Base-by-base conservation (phyloP, 1,140 invertebrate genomes). In the Cyphomyrmex costatus region DNA sequence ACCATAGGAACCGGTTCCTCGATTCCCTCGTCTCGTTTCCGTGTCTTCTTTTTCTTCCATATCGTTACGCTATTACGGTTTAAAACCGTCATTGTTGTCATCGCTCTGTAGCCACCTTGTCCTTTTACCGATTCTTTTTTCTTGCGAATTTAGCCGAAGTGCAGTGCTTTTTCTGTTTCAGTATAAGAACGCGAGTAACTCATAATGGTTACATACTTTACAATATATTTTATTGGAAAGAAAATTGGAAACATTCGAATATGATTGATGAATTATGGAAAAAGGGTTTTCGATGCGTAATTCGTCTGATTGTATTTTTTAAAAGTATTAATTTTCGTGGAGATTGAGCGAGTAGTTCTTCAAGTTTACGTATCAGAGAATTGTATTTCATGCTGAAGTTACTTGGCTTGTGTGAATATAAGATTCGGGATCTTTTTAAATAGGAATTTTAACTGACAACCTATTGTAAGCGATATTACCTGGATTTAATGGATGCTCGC, bases 1-100 rank as follows among this genome's bases (percentile, higher is more conserved):
- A 27, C 68, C 68, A 56, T 51, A 74, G 60, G 79, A 83, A 78
- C 82, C 73, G 82, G 73, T 85, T 85, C 49, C 33, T 53, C n/a
- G 82, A 84, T 86, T 79, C 33, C 53, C 42, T 66, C 74, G 58
- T 56, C 33, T 56, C 33, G 36, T 49, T 68, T 63, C 53, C 53
- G 27, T 86, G 71, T 61, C 14, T 70, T 70, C 36, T 24, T 46
- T 46, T 74, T 21, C 24, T 56, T 42, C 46, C 21, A n/a, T n/a
- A 36, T 84, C 58, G 30, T 83, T 74, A 73, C 51, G 27, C 73
- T 58, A 58, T 85, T 85, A 65, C n/a, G 21, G 14, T 68, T 63
- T 82, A 49, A 82, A 60, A n/a, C 58, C 30, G 73, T 66, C 36
- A 30, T 83, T 77, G 66, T 63, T 49, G 68, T 63, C 56, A 24